These are phyloP conservation scores for Pheosia gnoma DNA, from an alignment of 2,888 invertebrate species.

Conservation along the genomic window DNA sequence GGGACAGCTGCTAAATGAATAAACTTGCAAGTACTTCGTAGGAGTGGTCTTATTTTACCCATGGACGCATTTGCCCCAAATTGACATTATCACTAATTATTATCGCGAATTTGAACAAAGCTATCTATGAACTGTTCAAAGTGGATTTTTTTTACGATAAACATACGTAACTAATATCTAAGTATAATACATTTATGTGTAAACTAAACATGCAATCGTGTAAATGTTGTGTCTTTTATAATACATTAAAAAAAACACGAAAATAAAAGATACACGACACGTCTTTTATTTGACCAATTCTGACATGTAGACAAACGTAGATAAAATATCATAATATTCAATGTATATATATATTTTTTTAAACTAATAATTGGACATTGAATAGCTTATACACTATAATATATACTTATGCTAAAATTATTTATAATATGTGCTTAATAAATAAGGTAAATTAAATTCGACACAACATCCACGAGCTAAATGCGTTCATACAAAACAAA, in stretches of 20 bases:
- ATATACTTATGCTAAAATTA: too few relatives aligned
- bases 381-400: too few relatives aligned
- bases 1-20: too few relatives aligned
- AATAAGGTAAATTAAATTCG: constrained; percentile 3
- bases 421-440: not conserved
- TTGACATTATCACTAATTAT: not conserved
- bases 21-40: too few relatives aligned
- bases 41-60: not conserved
- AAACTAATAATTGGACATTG: too few relatives aligned
- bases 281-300: too few relatives aligned
- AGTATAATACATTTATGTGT: constrained; percentile 8
- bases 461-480: constrained; percentile 60
- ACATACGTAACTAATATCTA: not conserved
- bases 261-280: too few relatives aligned
- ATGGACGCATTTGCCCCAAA: not conserved
- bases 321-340: too few relatives aligned
- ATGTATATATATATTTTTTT: too few relatives aligned
- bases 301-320: too few relatives aligned
- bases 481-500: constrained; percentile 58
- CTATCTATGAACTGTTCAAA: constrained; percentile 3
- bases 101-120: constrained; percentile 6
- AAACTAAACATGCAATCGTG: constrained; percentile 2
- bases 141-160: not conserved
- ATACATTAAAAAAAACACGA: too few relatives aligned
- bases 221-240: not conserved